phyloP scores from a whole-genome alignment of 23 tunicate genomes.

The Trididemnum miniatum region DNA sequence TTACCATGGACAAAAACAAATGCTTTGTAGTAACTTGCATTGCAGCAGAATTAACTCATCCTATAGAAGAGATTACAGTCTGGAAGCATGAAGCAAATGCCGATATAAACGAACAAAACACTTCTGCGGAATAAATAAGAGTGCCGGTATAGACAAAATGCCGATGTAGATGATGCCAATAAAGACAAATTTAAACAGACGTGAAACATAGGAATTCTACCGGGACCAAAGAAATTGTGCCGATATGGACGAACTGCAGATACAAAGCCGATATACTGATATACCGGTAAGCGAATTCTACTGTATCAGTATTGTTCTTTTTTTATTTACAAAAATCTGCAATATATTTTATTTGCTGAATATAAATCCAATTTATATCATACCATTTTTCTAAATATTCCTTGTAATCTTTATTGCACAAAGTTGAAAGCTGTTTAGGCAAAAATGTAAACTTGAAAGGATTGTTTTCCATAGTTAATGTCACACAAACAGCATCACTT shows the following conservation, averaged over 20 bases:
- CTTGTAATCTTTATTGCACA: constrained; percentile 65
- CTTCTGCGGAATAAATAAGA: constrained; percentile 1
- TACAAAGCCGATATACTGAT: not conserved
- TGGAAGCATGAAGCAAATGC: constrained; percentile 11
- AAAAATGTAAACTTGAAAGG: constrained; percentile 42
- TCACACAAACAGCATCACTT: not conserved
- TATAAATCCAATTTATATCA: no score
- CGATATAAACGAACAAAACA: constrained; percentile 13
- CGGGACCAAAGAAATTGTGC: constrained; percentile 20
- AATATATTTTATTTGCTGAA: no score
- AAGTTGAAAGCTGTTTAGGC: constrained; percentile 37
- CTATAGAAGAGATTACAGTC: constrained; percentile 8
- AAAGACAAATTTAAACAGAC: constrained; percentile 3
- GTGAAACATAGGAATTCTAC: not conserved
- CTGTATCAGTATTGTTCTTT: no score
- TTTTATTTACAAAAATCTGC: no score
- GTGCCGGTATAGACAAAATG: constrained; percentile 5
- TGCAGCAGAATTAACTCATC: no score
- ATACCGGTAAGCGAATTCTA: no score
- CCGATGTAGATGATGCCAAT: constrained; percentile 9
- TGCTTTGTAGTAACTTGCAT: no score
- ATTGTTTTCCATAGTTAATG: constrained; percentile 10
- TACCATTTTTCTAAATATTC: constrained; percentile 84
- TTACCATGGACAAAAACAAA: no score
- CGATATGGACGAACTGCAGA: not conserved